phyloP scores from a whole-genome alignment of 2,888 invertebrate species.

The Acholoe squamosa region DNA sequence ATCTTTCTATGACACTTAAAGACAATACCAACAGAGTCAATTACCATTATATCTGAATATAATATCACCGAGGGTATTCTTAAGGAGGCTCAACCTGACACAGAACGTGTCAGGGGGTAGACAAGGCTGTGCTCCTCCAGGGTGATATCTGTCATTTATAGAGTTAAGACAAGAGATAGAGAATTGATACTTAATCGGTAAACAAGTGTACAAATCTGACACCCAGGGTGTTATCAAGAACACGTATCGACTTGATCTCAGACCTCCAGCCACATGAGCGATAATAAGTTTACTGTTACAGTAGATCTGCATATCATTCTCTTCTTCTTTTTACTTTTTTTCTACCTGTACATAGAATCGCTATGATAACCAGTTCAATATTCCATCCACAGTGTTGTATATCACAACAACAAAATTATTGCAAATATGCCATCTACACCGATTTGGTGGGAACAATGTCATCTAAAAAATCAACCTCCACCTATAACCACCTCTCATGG shows the following conservation, averaged over 20 bases:
- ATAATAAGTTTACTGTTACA: too few relatives aligned
- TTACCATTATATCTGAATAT: background rate
- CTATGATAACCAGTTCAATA: too few relatives aligned
- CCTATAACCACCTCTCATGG: too few relatives aligned
- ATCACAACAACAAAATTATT: too few relatives aligned
- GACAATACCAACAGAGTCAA: background rate
- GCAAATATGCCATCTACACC: too few relatives aligned
- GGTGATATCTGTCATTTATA: background rate
- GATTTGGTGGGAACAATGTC: too few relatives aligned
- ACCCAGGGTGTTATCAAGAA: conserved; percentile 28
- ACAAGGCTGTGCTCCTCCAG: background rate
- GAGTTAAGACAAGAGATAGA: background rate
- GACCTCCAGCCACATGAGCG: conserved; percentile 23
- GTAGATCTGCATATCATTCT: too few relatives aligned
- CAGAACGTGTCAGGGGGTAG: background rate
- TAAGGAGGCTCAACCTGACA: background rate
- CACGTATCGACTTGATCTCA: conserved; percentile 12
- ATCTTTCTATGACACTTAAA: too few relatives aligned
- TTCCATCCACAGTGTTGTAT: too few relatives aligned
- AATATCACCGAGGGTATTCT: background rate
- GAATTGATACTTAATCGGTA: conserved; percentile 41
- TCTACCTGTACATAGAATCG: too few relatives aligned
- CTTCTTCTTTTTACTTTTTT: too few relatives aligned
- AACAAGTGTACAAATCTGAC: conserved; percentile 41
- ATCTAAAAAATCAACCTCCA: too few relatives aligned